Base-by-base conservation (phyloP, 2,797 vertebrate genomes). In the Acrossocheilus fasciatus region DNA sequence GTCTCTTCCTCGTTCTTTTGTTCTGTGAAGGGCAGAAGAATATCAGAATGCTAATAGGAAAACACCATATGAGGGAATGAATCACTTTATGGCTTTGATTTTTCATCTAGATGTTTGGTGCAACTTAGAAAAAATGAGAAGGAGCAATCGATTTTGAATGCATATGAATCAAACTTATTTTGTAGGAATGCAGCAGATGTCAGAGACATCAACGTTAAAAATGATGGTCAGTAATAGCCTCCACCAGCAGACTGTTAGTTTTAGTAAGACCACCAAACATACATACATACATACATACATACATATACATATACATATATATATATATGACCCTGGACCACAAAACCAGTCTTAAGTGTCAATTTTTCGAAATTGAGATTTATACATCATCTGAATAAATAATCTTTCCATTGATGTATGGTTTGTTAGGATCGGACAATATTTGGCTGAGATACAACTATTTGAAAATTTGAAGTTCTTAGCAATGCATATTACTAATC, bases 41-140 rank as follows among this genome's bases (percentile, higher is more conserved):
- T 30, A 43, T 78, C 69, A 83, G 68, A 43, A 82, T 73, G 34
- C 50, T 45, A 82, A 82, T 43, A 54, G 47, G 18, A 82, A 83
- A 18, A 72, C 69, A 57, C 23, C 14, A 70, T 26, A 43, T 26
- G 68, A 59, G 36, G 14, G 17, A 82, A 34, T 43, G 17, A 73
- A 43, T 83, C 50, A 45, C 45, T 73, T 73, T 30, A 73, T 30
- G 12, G 39, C 36, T 17, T 57, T 72, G 81, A 78, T 82, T 73
- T 83, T 59, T 73, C 52, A 34, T 73, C 39, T 26, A 83, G 68
- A 83, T 72, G 52, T 41, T 41, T 41, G 75, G 43, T 17, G 43
- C 72, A 30, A 50, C 72, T 74, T 50, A 18, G 45, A 74, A 75
- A 10, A 73, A 26, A 45, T 45, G 11, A 73, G 23, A 45, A 45